phyloP scores from a whole-genome alignment of 2,113 vertebrate genomes.

The Speoplatyrhinus poulsoni region DNA sequence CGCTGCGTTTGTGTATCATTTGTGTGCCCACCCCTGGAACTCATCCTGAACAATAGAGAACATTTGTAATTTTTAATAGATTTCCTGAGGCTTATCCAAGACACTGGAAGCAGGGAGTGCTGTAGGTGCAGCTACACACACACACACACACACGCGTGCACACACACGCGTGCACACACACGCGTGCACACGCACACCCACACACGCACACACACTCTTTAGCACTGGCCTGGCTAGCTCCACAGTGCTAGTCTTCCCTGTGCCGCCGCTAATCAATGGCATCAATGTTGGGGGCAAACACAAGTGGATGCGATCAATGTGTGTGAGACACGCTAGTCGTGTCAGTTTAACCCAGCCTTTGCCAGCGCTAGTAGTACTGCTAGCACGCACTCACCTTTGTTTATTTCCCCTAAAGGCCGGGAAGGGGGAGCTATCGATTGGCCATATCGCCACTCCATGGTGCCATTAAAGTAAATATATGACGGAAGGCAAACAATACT shows the following conservation, averaged over 20 bases:
- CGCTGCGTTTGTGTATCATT: conserved; percentile 25
- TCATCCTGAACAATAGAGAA: conserved; percentile 49
- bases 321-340: not conserved
- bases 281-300: conserved; percentile 3
- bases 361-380: not conserved
- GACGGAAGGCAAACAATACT: conserved; percentile 33
- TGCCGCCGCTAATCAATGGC: no score
- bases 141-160: no score
- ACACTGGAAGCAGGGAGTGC: conserved; percentile 48
- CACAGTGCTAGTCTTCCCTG: no score
- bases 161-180: no score
- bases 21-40: conserved; percentile 46
- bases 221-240: no score
- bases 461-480: conserved; percentile 46
- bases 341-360: conserved; percentile 6
- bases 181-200: no score
- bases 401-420: conserved; percentile 32
- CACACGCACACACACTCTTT: not conserved
- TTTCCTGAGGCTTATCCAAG: conserved; percentile 57
- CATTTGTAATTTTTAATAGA: conserved; percentile 58
- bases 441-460: conserved; percentile 27
- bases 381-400: conserved; percentile 13
- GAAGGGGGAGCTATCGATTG: conserved; percentile 40
- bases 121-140: conserved; percentile 35
- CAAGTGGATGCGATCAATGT: conserved; percentile 19